Conservation (phyloP, 2,113 vertebrate species). For the Catharus fuscescens region DNA sequence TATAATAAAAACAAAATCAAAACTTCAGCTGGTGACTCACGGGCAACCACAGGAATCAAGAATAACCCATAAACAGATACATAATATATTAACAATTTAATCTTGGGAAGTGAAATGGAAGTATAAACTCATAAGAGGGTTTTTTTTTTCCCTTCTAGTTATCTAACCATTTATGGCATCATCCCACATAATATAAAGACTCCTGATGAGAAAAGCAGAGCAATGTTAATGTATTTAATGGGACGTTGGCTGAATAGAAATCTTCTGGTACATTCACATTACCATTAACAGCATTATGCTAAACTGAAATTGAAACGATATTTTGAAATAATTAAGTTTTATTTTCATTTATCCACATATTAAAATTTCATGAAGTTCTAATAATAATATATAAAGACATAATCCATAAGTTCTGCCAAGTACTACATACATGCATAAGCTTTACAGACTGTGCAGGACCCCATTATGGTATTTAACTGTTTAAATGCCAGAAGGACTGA, state of each 20-base stretch:
- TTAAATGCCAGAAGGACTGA: background rate
- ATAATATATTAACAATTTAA: background rate
- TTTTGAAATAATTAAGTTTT: conserved; percentile 56
- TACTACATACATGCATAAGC: background rate
- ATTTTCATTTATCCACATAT: conserved; percentile 41
- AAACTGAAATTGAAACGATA: conserved; percentile 15
- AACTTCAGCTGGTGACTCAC: background rate
- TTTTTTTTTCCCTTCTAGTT: background rate
- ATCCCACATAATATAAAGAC: conserved; percentile 1
- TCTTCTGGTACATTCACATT: background rate
- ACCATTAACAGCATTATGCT: conserved; percentile 2
- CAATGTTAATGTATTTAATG: conserved; percentile 28
- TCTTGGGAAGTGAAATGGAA: background rate
- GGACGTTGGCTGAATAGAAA: conserved; percentile 28
- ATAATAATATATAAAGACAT: background rate
- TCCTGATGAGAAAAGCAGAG: conserved; percentile 18
- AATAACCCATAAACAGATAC: background rate
- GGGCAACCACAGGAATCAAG: background rate
- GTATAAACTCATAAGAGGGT: background rate
- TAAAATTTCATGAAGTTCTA: conserved; percentile 36
- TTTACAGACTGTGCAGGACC: background rate
- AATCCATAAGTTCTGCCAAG: background rate
- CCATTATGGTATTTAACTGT: background rate
- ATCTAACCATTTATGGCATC: conserved; percentile 9
- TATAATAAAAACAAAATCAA: background rate